Evolutionary conservation across 2,888 invertebrate species (phyloP).

Genomic region (Limenitis camilla): DNA sequence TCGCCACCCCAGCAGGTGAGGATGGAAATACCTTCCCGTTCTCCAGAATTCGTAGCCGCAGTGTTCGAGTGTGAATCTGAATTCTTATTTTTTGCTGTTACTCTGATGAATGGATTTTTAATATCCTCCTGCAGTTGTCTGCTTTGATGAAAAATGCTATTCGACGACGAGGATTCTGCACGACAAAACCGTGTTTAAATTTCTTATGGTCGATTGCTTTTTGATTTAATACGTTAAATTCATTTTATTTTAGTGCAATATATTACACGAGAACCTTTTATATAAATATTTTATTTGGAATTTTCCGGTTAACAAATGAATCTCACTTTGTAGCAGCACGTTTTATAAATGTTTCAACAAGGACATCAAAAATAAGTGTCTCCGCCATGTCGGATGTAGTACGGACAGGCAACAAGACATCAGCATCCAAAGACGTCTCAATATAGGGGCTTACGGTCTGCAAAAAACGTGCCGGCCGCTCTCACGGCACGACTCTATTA

Average conservation of each 20-base stretch:
- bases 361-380: constrained; percentile 57
- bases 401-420: constrained; percentile 69
- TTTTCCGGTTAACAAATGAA: neutral
- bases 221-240: neutral
- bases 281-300: neutral
- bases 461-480: constrained; percentile 69
- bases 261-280: neutral
- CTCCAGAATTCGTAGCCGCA: constrained; percentile 64
- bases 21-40: constrained; percentile 60
- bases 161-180: constrained; percentile 14
- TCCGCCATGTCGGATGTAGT: constrained; percentile 61
- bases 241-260: neutral
- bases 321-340: neutral
- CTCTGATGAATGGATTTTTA: constrained; percentile 68
- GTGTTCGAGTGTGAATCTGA: constrained; percentile 67
- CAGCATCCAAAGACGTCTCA: constrained; percentile 71
- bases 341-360: constrained; percentile 32
- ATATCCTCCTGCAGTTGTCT: constrained; percentile 64
- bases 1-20: constrained; percentile 41
- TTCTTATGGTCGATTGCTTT: constrained; percentile 1
- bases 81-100: constrained; percentile 63
- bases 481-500: constrained; percentile 74
- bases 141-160: constrained; percentile 49
- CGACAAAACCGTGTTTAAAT: neutral
- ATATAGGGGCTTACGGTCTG: constrained; percentile 58